Conservation (phyloP, 37 sponge, comb jelly and placozoan species). For the Theonella swinhoei region DNA sequence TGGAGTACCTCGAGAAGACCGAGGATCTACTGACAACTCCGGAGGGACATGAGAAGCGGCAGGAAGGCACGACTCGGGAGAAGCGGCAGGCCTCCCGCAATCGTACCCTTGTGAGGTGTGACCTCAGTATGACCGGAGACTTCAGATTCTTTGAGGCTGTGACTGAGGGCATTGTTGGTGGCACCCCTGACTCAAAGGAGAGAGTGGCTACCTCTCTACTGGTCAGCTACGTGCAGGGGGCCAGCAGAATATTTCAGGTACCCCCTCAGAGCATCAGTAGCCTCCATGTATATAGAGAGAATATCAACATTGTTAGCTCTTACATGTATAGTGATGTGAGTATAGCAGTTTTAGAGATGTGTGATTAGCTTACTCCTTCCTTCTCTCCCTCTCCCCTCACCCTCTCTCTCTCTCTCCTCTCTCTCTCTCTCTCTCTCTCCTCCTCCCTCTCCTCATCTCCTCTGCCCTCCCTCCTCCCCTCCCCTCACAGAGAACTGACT, state of each 20-base stretch:
- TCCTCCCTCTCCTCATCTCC: too few relatives aligned
- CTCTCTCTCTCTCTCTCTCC: too few relatives aligned
- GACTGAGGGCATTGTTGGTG: background rate
- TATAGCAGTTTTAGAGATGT: too few relatives aligned
- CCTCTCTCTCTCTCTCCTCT: too few relatives aligned
- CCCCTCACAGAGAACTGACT: slow-evolving; percentile 52
- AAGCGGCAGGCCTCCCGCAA: slow-evolving; percentile 26
- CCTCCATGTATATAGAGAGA: too few relatives aligned
- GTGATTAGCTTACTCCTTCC: too few relatives aligned
- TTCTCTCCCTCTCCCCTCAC: too few relatives aligned
- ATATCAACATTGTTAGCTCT: too few relatives aligned
- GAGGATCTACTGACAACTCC: background rate
- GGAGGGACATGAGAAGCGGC: background rate
- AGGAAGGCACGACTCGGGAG: background rate
- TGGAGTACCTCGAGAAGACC: background rate
- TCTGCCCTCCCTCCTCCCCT: too few relatives aligned
- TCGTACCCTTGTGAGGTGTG: slow-evolving; percentile 24
- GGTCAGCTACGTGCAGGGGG: background rate
- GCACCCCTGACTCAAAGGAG: background rate
- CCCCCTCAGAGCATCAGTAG: too few relatives aligned
- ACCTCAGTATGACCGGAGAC: slow-evolving; percentile 54
- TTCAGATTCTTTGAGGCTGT: slow-evolving; percentile 29
- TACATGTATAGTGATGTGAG: too few relatives aligned
- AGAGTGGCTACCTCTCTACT: slow-evolving; percentile 2
- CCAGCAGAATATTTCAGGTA: background rate